Base-by-base conservation (phyloP, 1,140 invertebrate genomes). In the Drosophila kanapiae region DNA sequence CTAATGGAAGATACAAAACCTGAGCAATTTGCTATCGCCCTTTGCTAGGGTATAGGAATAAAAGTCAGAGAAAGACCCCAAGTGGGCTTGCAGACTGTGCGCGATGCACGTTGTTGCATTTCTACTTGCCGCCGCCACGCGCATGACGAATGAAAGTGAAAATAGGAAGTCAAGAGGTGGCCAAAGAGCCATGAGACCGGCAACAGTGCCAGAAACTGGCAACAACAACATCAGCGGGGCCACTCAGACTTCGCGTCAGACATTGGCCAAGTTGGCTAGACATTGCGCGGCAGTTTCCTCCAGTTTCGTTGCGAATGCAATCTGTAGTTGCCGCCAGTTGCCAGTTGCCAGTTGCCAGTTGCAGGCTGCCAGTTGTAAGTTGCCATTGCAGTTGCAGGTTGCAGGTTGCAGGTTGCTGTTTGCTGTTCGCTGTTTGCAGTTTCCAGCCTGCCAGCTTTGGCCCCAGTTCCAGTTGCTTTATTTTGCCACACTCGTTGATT, bases 91-190 rank as follows among this genome's bases (percentile, higher is more conserved):
- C 42, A 33, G 37, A 40, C 27, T 14, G 16, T 65, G 54, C 47
- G 6, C 47, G 6, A 33, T 13, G 49, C 49, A 51, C 29, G 49
- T 77, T 84, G 63, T 63, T 77, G 82, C 77, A 85, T 84, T 84
- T 85, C 77, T 72, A 64, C 57, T 48, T 42, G 59, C 70, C 65
- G 64, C 62, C 67, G 60, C 62, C 67, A 71, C 74, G 82, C 64
- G 82, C 82, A 85, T 79, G 79, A 78, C 69, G 70, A 78, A 81
- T 60, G 78, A 88, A 88, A 88, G 85, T 88, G 85, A 88, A 88
- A 88, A 88, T 88, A 88, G 85, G 85, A 88, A 88, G 85, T 85
- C 65, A 65, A 72, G 70, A 74, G 65, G 58, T 74, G 70, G 67
- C 70, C 70, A 60, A 72, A 60, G 68, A 78, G 63, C 74, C 82